Percentiles rank a stretch among this genome's conserved stretches.
Conservation (phyloP, 1,140 invertebrate genomes). For the Listronotus oregonensis region DNA sequence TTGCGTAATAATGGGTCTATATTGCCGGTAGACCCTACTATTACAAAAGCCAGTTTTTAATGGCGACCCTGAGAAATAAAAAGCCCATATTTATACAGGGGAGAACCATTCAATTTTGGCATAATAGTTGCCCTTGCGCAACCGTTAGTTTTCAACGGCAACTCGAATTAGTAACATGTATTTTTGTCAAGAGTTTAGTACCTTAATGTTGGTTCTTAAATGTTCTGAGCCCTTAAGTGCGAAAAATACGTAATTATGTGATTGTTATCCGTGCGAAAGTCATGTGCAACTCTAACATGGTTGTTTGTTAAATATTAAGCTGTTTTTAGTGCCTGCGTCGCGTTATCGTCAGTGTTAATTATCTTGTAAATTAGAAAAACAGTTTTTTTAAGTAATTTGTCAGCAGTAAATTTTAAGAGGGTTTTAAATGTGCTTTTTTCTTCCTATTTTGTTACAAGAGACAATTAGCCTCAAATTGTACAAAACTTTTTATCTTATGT, state of each 20-base stretch:
- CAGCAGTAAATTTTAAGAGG: no score
- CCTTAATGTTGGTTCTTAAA: no score
- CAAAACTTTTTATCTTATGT: no score
- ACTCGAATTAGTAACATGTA: constrained; percentile 17
- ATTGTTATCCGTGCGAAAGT: no score
- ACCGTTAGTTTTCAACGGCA: constrained; percentile 34
- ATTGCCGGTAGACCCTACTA: constrained; percentile 45
- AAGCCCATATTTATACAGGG: constrained; percentile 48
- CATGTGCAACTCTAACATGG: background rate
- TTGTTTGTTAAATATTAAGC: background rate
- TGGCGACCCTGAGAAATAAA: constrained; percentile 49
- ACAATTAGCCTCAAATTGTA: no score
- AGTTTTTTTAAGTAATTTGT: no score
- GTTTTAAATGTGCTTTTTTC: no score
- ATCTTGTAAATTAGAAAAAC: no score
- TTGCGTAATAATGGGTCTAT: constrained; percentile 50
- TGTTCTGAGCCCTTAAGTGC: no score
- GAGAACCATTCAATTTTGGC: constrained; percentile 37
- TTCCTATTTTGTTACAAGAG: no score
- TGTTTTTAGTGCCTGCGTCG: background rate
- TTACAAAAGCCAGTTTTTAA: constrained; percentile 55
- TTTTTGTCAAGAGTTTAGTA: background rate
- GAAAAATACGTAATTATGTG: no score
- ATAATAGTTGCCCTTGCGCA: constrained; percentile 29
- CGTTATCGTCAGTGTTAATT: background rate